A percentile compares a stretch with the other conserved stretches of the same genome.
These are phyloP conservation scores for Andrena fulva DNA, from an alignment of 2,888 invertebrate species.

Conservation along the genomic window DNA sequence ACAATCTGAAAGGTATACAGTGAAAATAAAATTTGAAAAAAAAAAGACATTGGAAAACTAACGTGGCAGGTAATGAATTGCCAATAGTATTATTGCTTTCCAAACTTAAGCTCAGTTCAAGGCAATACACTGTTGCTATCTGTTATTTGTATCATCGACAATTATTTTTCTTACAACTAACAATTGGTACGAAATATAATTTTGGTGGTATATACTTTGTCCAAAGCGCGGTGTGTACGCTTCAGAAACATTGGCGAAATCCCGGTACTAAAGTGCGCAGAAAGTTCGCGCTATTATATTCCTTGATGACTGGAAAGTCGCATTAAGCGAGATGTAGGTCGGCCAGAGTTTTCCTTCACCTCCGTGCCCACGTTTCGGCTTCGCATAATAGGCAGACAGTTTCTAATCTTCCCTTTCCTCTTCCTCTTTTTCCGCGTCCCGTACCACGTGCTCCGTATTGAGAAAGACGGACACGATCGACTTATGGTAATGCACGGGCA, in stretches of 20 bases:
- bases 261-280: not conserved
- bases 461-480: conserved; percentile 70
- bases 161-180: not conserved
- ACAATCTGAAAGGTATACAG: not conserved
- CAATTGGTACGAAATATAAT: not conserved
- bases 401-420: conserved; percentile 24
- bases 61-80: too few species aligned
- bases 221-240: not conserved
- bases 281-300: not conserved
- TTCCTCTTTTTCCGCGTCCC: conserved; percentile 13
- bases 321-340: conserved; percentile 1
- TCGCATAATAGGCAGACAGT: conserved; percentile 30
- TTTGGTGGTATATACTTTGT: not conserved
- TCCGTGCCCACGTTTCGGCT: conserved; percentile 38
- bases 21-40: too few species aligned
- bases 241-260: not conserved
- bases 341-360: conserved; percentile 16
- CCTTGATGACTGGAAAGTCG: not conserved
- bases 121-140: too few species aligned
- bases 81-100: too few species aligned
- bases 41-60: too few species aligned
- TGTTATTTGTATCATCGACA: too few species aligned
- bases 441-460: conserved; percentile 51
- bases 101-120: too few species aligned
- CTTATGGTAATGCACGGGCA: conserved; percentile 75